Base-by-base conservation (phyloP, 2,888 invertebrate genomes). In the Agrilus biguttatus region DNA sequence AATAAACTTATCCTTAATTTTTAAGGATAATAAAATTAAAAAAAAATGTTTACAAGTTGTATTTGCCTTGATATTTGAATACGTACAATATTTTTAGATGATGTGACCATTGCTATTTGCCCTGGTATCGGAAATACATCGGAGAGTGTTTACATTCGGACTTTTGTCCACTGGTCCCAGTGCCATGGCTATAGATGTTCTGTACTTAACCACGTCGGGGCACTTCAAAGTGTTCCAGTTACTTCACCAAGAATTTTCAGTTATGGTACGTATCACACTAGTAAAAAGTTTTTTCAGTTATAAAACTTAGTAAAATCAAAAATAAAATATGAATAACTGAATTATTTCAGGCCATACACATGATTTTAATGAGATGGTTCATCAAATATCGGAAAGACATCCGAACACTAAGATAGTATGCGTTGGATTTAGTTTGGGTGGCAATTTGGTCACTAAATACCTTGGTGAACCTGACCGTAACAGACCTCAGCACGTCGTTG, bases 121-220 rank as follows among this genome's bases (percentile, higher is more conserved):
- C 86, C 90, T 39, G 93, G 93, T 47, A 92, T 95, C 56, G 91
- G 91, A 39, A 95, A 93, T 68, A 87, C 87, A 37, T 92, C 92
- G 37, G 93, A 95, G 67, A 89, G 88, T 59, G 84, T 90, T 40
- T 95, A 95, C 67, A 89, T 95, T 48, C 75, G 92, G 48, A 91
- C 92, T 14, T 90, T 90, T 65, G 91, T 93, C 8, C 85, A 90
- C 60, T 84, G 89, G 67, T 90, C 90, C 12, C 90, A 91, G 63
- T 83, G 83, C 53, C 83, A 87, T 61, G 93, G 93, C 2, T 93
- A 87, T 68, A 73, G 92, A 49, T 91, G 91, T 64, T 88, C 88
- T 5, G 92, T 93, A 21, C 75, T 95, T 51, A 95, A 95, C 69
- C 93, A 95, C 63, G 82, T 95, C 48, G 95, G 95, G 10, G 91